A percentile compares a stretch with the other conserved stretches of the same genome.
These are phyloP conservation scores for Zaprionus inermis DNA, from an alignment of 1,140 invertebrate genomes.

Conservation along the genomic window DNA sequence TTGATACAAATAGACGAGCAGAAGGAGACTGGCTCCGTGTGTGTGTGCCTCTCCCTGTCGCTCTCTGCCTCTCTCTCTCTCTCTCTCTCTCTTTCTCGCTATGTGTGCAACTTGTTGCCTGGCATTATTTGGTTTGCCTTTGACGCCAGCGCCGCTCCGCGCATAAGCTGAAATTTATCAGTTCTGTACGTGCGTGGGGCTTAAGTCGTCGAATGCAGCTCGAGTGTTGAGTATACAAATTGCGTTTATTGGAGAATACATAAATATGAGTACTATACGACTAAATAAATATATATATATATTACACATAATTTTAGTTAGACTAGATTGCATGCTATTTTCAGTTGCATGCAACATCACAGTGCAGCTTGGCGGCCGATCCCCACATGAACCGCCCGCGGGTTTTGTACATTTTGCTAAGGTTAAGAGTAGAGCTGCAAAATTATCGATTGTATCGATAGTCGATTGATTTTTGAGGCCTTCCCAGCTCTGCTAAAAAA, in stretches of 20 bases:
- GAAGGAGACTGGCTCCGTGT: constrained; percentile 13
- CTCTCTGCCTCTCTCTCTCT: background rate
- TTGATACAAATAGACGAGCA: constrained; percentile 73
- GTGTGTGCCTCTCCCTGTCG: no score
- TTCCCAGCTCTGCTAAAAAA: no score
- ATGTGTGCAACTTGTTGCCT: constrained; percentile 58
- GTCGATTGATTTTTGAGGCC: no score
- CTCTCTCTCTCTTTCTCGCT: constrained; percentile 20
- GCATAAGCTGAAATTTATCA: constrained; percentile 76
- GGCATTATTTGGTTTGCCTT: constrained; percentile 63
- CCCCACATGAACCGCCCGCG: background rate
- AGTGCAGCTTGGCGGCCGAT: constrained; percentile 22
- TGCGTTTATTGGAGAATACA: constrained; percentile 34
- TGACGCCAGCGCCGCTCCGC: constrained; percentile 23
- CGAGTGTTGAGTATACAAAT: constrained; percentile 32
- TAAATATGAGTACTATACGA: constrained; percentile 31
- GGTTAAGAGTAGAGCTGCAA: no score
- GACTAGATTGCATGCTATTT: constrained; percentile 9
- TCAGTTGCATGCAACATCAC: constrained; percentile 25
- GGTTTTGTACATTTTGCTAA: background rate
- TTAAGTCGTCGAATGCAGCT: constrained; percentile 25
- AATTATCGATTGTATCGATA: no score
- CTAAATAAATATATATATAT: no score
- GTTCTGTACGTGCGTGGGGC: constrained; percentile 66
- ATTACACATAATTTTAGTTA: constrained; percentile 27